Percentiles rank a stretch among this genome's conserved stretches.
Conservation (phyloP, 2,888 invertebrate species). For the Ernsta delagoae region DNA sequence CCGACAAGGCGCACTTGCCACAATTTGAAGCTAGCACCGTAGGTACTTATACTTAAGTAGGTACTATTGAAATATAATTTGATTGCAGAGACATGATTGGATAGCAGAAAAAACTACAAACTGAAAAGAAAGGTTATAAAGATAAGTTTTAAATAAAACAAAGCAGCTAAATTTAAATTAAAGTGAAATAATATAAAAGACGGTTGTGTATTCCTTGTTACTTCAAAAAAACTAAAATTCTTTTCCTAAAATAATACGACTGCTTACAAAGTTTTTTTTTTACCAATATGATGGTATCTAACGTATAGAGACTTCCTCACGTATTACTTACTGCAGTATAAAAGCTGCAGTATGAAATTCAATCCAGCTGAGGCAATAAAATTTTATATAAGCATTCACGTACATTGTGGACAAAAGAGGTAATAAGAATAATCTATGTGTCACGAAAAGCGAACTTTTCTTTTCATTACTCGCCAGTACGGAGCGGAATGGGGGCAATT, state of each 20-base stretch:
- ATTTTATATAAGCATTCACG: constrained; percentile 72
- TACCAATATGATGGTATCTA: background rate
- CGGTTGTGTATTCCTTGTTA: no score
- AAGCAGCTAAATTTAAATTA: no score
- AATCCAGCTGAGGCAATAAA: constrained; percentile 63
- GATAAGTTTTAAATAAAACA: no score
- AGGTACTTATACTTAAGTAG: no score
- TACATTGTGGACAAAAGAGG: constrained; percentile 73
- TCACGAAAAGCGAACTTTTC: constrained; percentile 69
- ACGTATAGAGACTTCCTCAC: background rate
- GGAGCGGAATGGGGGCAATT: constrained; percentile 59
- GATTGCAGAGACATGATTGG: no score
- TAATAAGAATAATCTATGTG: constrained; percentile 71
- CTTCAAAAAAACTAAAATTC: no score
- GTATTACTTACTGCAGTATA: background rate
- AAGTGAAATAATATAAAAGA: no score
- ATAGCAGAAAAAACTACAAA: no score
- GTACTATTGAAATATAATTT: no score
- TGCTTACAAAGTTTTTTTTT: background rate
- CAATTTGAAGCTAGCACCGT: constrained; percentile 57
- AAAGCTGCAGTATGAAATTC: constrained; percentile 49
- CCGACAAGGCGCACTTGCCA: constrained; percentile 68
- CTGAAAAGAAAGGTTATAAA: no score
- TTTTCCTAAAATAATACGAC: no score
- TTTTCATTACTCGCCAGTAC: constrained; percentile 66